Evolutionary conservation across 2,888 invertebrate genomes (phyloP), one percentile per base, ranked within the genome.

Genomic region (Pimpla rufipes): DNA sequence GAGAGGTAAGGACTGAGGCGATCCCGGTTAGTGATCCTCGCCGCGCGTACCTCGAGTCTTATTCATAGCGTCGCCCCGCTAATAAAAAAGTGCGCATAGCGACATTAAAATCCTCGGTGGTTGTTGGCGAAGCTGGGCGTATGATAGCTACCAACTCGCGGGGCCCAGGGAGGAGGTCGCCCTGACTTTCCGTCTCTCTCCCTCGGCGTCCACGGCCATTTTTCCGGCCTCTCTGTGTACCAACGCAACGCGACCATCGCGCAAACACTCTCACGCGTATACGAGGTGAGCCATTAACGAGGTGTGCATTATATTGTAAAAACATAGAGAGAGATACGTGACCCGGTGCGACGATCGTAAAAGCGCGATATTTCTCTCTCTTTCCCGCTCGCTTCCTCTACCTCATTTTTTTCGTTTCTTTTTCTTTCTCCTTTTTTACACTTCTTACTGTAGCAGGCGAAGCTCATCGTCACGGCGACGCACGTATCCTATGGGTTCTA

Each of bases 11-110:
- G 40, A 70, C 70, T 13, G 55, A 57, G 35, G 13, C 42, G 40
- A 55, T 50, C 18, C 37, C 7, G 21, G 21, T 13, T 50, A 23
- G 55, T 23, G 42, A 68, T 40, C 35, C 29, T 23, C 79, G 76
- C 37, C 83, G 73, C 85, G n/a, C n/a, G n/a, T n/a, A 87, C 85
- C 85, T 81, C 85, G 88, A 87, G 86, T 89, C 88, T 90, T 92
- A 91, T 92, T 91, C 91, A 90, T 89, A 88, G 88, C 90, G 87
- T 88, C 88, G 88, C 86, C 87, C 85, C 79, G 89, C 90, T 90
- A 91, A 91, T 91, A 91, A 92, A 90, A 90, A 71, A 89, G 84
- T 86, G 88, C 87, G 87, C 87, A 86, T 78, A 87, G 87, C 85
- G 86, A 89, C 91, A 90, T 92, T 91, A 91, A 91, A 91, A 86